Evolutionary conservation across 2,888 invertebrate species (phyloP).

Genomic region (Dorcus parallelipipedus): DNA sequence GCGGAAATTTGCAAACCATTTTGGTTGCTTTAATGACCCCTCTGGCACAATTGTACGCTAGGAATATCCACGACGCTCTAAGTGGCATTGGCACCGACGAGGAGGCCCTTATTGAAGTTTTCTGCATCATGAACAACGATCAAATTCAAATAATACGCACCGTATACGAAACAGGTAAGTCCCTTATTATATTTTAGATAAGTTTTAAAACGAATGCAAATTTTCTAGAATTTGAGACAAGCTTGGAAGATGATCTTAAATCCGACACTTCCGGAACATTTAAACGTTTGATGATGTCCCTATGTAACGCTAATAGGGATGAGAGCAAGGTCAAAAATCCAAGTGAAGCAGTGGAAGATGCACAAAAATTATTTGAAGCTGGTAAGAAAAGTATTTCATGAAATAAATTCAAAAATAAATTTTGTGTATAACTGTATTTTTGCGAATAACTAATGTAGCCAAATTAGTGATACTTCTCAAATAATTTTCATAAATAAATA

Average conservation of each 20-base stretch:
- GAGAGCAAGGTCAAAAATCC: slow-evolving; percentile 75
- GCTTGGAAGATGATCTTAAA: slow-evolving; percentile 76
- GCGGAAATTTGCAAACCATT: slow-evolving; percentile 82
- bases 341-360: slow-evolving; percentile 73
- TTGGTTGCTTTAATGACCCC: slow-evolving; percentile 83
- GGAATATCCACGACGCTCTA: slow-evolving; percentile 79
- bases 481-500: background rate
- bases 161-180: slow-evolving; percentile 74
- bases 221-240: slow-evolving; percentile 64
- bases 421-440: too few relatives aligned
- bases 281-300: slow-evolving; percentile 81
- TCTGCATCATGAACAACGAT: slow-evolving; percentile 82
- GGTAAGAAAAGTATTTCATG: slow-evolving; percentile 49
- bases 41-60: slow-evolving; percentile 78
- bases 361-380: slow-evolving; percentile 73
- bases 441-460: too few relatives aligned
- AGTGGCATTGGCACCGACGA: slow-evolving; percentile 81
- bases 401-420: too few relatives aligned
- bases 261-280: slow-evolving; percentile 92
- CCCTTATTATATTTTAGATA: background rate
- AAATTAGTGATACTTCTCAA: too few relatives aligned
- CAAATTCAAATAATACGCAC: slow-evolving; percentile 77
- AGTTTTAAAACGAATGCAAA: background rate
- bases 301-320: slow-evolving; percentile 76
- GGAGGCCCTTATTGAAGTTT: slow-evolving; percentile 84